A percentile compares a stretch with the other conserved stretches of the same genome.
phyloP scores from a whole-genome alignment of 2,888 invertebrate genomes.

The Drosophila neonasuta region DNA sequence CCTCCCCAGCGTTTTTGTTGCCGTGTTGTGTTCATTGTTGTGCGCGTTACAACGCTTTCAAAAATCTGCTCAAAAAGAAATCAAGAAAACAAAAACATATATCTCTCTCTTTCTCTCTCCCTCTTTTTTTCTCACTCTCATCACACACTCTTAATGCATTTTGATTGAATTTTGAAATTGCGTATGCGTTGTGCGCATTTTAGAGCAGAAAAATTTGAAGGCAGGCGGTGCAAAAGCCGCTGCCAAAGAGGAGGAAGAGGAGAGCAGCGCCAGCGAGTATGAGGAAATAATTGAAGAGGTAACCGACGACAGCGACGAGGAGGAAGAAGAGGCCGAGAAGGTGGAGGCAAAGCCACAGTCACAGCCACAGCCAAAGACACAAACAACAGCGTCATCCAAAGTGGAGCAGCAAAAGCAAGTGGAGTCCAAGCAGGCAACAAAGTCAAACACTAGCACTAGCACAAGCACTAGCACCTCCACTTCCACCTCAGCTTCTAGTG shows the following conservation, averaged over 20 bases:
- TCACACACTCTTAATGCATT: slow-evolving; percentile 15
- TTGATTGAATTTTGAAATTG: slow-evolving; percentile 9
- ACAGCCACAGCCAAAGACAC: slow-evolving; percentile 24
- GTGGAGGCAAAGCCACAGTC: slow-evolving; percentile 54
- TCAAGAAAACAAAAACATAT: slow-evolving; percentile 4
- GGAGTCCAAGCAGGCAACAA: slow-evolving; percentile 20
- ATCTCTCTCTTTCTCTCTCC: slow-evolving; percentile 35
- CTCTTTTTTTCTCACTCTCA: slow-evolving; percentile 37
- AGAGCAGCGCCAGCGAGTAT: slow-evolving; percentile 81
- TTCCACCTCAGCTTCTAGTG: background rate
- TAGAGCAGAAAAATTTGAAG: slow-evolving; percentile 79
- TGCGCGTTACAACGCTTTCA: slow-evolving; percentile 19
- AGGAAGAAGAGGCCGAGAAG: slow-evolving; percentile 51
- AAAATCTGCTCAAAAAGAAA: background rate
- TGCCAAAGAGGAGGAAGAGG: slow-evolving; percentile 49
- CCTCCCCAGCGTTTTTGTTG: slow-evolving; percentile 14
- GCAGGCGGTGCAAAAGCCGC: slow-evolving; percentile 82
- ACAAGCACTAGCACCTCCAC: background rate
- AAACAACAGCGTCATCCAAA: slow-evolving; percentile 38
- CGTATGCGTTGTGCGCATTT: slow-evolving; percentile 38
- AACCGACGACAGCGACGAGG: slow-evolving; percentile 79
- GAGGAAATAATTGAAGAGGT: slow-evolving; percentile 81
- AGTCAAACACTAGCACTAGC: background rate
- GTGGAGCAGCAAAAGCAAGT: slow-evolving; percentile 13
- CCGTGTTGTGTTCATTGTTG: slow-evolving; percentile 27